phyloP scores from a whole-genome alignment of 2,888 invertebrate genomes.

The Cryptus viduatorius region DNA sequence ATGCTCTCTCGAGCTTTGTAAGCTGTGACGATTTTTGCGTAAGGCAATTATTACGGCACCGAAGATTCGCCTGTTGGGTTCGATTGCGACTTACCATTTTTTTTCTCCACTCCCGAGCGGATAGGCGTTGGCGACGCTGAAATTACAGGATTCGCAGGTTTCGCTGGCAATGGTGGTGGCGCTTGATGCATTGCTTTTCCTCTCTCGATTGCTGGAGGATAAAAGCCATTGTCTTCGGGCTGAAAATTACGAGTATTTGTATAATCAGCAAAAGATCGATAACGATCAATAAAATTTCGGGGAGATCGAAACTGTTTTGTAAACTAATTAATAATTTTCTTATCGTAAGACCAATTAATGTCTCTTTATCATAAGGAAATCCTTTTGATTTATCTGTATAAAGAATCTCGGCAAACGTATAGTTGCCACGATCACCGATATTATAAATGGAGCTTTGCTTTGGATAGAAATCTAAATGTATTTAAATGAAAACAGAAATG shows the following conservation, averaged over 20 bases:
- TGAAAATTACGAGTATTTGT: slow-evolving; percentile 62
- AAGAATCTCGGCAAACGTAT: neutral
- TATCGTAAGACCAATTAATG: neutral
- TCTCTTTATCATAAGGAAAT: neutral
- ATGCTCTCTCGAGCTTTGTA: neutral
- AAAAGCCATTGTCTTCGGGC: slow-evolving; percentile 77
- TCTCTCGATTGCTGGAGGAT: slow-evolving; percentile 69
- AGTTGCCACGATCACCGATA: too few relatives aligned
- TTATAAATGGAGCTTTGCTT: neutral
- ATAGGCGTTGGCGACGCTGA: slow-evolving; percentile 62
- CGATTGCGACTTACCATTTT: slow-evolving; percentile 51
- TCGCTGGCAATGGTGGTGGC: slow-evolving; percentile 78
- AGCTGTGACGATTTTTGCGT: slow-evolving; percentile 15
- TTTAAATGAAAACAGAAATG: slow-evolving; percentile 27
- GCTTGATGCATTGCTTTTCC: slow-evolving; percentile 47
- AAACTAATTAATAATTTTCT: too few relatives aligned
- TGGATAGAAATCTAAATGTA: neutral
- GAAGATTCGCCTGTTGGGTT: neutral
- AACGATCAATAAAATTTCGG: neutral
- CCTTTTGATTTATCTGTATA: too few relatives aligned
- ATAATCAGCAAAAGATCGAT: neutral
- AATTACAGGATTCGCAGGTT: slow-evolving; percentile 71
- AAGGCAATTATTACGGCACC: slow-evolving; percentile 38
- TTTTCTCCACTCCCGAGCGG: slow-evolving; percentile 40
- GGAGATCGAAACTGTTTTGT: neutral